Evolutionary conservation across 2,888 invertebrate genomes (phyloP), one percentile per base, ranked within the genome.

Genomic region (Troides aeacus): DNA sequence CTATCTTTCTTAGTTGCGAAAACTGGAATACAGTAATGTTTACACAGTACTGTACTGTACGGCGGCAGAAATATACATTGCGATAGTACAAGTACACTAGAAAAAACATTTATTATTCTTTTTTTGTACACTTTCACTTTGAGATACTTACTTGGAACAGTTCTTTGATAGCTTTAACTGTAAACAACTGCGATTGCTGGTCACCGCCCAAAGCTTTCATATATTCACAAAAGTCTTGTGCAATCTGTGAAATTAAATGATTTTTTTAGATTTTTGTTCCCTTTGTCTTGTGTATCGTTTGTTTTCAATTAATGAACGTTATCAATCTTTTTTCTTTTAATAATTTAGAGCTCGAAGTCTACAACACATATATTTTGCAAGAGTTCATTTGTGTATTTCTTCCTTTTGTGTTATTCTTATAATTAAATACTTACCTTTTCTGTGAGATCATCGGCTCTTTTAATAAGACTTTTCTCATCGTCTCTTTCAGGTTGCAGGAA

Each of bases 191-290:
- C 0, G 93, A 93, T 71, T 90, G 89, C 73, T 93, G 91, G 76
- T 92, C 87, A 7, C 93, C 93, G 12, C 93, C 93, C 69, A 93
- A 78, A 70, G 90, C 85, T 72, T 85, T 87, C 92, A 93, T 93
- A 71, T 92, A 93, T 69, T 87, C 83, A 73, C 92, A 92, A 75
- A 93, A 93, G 57, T 92, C 89, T 64, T 86, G 81, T 56, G 89
- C 89, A 73, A 93, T 93, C 93, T 93, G 77, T 64, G 80, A 79
- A 23, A 66, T 58, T 46, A 17, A 50, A 50, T n/a, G 6, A 53
- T 21, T 21, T 21, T 21, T 21, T 21, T 21, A 21, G 21, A 53
- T 53, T 53, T 53, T n/a, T 5, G 18, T n/a, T 53, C 4, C n/a
- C 7, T n/a, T 53, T 6, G 8, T 53, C 6, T 18, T 53, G 4